Percentiles rank a stretch among this genome's conserved stretches.
phyloP scores from a whole-genome alignment of 2,113 vertebrate species.

The Haliaeetus leucogaster region DNA sequence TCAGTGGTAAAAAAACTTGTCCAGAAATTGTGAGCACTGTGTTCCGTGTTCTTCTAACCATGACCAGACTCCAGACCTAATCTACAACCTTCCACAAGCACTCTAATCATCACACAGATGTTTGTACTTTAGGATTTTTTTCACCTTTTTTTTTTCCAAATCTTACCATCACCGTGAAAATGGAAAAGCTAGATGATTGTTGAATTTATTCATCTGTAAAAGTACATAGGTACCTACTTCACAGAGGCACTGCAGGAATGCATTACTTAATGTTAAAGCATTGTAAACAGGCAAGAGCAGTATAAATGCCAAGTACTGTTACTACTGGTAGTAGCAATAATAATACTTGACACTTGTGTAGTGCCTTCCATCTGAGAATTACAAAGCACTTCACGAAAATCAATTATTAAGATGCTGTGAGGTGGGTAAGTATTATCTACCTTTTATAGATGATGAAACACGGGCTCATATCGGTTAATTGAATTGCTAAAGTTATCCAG shows the following conservation, averaged over 20 bases:
- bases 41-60: not conserved
- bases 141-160: not conserved
- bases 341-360: not conserved
- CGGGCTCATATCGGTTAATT: not conserved
- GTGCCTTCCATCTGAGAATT: not conserved
- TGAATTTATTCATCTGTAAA: not conserved
- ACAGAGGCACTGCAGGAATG: not conserved
- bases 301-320: slow-evolving; percentile 2
- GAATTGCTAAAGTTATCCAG: not conserved
- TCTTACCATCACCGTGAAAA: not conserved
- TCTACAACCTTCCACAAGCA: not conserved
- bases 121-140: not conserved
- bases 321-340: not conserved
- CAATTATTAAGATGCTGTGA: slow-evolving; percentile 5
- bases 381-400: slow-evolving; percentile 6
- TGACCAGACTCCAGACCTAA: not conserved
- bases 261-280: not conserved
- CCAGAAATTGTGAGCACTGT: not conserved
- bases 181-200: not conserved
- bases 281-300: not conserved
- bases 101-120: not conserved
- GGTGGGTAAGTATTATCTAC: not conserved
- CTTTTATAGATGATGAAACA: slow-evolving; percentile 19
- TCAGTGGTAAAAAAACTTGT: not conserved
- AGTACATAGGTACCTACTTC: not conserved